Evolutionary conservation across 1,140 invertebrate genomes (phyloP).

Genomic region (Bombus polaris): DNA sequence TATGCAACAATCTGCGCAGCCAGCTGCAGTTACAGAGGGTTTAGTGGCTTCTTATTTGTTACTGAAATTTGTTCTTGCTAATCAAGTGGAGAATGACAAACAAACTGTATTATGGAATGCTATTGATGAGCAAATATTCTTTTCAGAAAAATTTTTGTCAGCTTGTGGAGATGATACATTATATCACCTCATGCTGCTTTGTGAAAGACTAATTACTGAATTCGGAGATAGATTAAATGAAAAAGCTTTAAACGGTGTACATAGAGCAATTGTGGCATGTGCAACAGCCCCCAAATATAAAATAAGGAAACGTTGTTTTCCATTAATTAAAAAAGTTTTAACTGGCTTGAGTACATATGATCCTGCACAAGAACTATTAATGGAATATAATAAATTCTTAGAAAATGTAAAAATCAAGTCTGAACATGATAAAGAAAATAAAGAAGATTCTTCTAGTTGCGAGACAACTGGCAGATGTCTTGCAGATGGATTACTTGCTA

Average conservation of each 20-base stretch:
- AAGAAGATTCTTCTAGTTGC: constrained; percentile 67
- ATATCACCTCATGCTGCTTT: constrained; percentile 85
- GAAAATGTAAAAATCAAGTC: constrained; percentile 83
- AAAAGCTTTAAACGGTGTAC: constrained; percentile 82
- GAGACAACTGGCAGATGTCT: constrained; percentile 76
- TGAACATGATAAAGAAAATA: constrained; percentile 79
- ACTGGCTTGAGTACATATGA: constrained; percentile 73
- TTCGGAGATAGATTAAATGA: constrained; percentile 85
- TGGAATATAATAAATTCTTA: constrained; percentile 85
- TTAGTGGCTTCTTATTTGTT: constrained; percentile 90
- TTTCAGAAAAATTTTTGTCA: constrained; percentile 91
- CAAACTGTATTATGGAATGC: constrained; percentile 87
- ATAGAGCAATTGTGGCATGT: constrained; percentile 86
- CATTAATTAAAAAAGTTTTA: constrained; percentile 75
- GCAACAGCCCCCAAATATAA: constrained; percentile 82
- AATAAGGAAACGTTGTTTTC: constrained; percentile 73
- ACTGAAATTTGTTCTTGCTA: constrained; percentile 85
- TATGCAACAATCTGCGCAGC: constrained; percentile 81
- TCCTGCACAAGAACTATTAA: constrained; percentile 83
- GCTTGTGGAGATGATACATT: constrained; percentile 88
- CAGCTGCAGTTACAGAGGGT: constrained; percentile 89
- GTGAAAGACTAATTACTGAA: constrained; percentile 86
- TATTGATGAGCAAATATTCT: constrained; percentile 90
- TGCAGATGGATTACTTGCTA: constrained; percentile 76
- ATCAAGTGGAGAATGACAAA: constrained; percentile 84